phyloP scores from a whole-genome alignment of 2,113 vertebrate species.

The Phocoena sinus region DNA sequence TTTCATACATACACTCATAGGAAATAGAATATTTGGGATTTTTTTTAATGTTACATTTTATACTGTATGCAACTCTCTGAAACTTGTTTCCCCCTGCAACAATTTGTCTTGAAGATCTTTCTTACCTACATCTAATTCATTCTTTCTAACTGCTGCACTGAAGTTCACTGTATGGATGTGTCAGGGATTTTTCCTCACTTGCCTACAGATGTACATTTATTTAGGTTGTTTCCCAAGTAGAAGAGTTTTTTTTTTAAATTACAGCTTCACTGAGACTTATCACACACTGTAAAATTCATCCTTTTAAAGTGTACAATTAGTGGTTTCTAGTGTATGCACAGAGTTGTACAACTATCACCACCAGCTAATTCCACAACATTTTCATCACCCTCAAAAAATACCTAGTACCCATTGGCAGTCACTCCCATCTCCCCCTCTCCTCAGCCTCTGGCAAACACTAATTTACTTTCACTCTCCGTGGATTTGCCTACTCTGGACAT shows the following conservation, averaged over 20 bases:
- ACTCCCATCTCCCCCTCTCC: neutral
- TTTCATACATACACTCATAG: neutral
- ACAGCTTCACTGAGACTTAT: neutral
- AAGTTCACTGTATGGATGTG: neutral
- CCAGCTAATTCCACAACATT: neutral
- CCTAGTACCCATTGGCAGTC: too few relatives aligned
- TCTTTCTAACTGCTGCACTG: neutral
- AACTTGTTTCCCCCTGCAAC: neutral
- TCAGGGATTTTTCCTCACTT: neutral
- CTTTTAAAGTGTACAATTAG: neutral
- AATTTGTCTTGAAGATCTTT: neutral
- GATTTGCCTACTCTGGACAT: neutral
- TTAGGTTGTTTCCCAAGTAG: neutral
- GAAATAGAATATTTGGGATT: neutral
- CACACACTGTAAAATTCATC: neutral
- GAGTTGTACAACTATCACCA: neutral
- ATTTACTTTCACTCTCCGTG: neutral
- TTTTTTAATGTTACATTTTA: neutral
- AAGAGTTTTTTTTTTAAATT: neutral
- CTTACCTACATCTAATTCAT: neutral
- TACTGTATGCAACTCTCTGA: neutral
- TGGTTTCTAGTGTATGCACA: neutral
- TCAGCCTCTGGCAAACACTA: neutral
- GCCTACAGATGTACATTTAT: neutral
- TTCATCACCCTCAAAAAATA: neutral